phyloP scores from a whole-genome alignment of 1,140 invertebrate species.

The Tenebrio molitor region DNA sequence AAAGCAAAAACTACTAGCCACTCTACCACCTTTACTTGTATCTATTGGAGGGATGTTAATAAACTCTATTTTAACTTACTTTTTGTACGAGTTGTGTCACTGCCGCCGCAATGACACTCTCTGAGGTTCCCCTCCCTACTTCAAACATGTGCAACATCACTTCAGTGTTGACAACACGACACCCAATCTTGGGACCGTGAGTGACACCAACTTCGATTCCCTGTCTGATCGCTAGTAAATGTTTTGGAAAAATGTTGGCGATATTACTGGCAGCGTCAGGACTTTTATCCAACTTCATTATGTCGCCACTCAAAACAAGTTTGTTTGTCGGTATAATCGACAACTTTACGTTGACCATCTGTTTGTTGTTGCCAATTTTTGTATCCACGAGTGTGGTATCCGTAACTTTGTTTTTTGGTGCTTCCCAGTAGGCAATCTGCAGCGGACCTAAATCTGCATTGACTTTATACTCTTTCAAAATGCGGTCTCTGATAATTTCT shows the following conservation, averaged over 20 bases:
- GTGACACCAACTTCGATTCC: slow-evolving; percentile 76
- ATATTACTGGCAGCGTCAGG: slow-evolving; percentile 77
- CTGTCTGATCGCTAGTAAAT: slow-evolving; percentile 72
- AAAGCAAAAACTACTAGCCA: no score
- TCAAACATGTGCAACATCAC: slow-evolving; percentile 84
- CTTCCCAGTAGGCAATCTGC: slow-evolving; percentile 95
- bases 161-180: slow-evolving; percentile 80
- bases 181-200: slow-evolving; percentile 81
- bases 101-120: slow-evolving; percentile 83
- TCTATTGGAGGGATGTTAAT: no score
- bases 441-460: slow-evolving; percentile 93
- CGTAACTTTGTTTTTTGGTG: slow-evolving; percentile 69
- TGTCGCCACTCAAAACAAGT: slow-evolving; percentile 55
- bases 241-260: slow-evolving; percentile 72
- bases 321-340: slow-evolving; percentile 68
- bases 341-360: slow-evolving; percentile 72
- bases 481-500: slow-evolving; percentile 92
- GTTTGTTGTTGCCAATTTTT: slow-evolving; percentile 74
- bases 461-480: slow-evolving; percentile 90
- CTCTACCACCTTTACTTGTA: no score
- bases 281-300: slow-evolving; percentile 74
- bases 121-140: slow-evolving; percentile 78
- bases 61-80: no score
- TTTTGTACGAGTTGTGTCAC: slow-evolving; percentile 84
- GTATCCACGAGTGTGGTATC: slow-evolving; percentile 74